These are phyloP conservation scores for Anthoscopus minutus DNA, from an alignment of 2,113 vertebrate genomes.

Conservation along the genomic window DNA sequence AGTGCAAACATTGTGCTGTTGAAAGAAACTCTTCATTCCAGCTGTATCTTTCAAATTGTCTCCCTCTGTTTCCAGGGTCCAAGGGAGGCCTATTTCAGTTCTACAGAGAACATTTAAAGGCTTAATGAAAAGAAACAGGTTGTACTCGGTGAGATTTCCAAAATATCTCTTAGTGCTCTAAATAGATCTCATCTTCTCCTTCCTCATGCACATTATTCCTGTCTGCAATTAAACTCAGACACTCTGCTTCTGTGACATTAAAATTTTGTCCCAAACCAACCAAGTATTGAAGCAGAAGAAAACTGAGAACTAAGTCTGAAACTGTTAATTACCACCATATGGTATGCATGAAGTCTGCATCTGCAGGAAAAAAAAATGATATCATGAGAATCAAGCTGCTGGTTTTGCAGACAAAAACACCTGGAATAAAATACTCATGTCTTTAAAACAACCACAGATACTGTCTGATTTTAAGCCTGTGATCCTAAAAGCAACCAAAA, in stretches of 20 bases:
- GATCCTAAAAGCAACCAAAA: not conserved
- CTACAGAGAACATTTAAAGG: not conserved
- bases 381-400: not conserved
- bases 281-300: conserved; percentile 2
- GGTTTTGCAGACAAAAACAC: conserved; percentile 21
- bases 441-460: not conserved
- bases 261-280: conserved; percentile 3
- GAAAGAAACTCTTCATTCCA: conserved; percentile 7
- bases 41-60: conserved; percentile 6
- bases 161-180: not conserved
- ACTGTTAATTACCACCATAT: conserved; percentile 55
- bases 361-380: not conserved
- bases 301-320: conserved; percentile 38
- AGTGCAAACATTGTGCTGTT: conserved; percentile 13
- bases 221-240: conserved; percentile 19
- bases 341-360: not conserved
- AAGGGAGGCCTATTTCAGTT: not conserved
- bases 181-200: not conserved
- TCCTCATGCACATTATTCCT: not conserved
- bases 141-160: not conserved
- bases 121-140: conserved; percentile 1
- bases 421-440: conserved; percentile 16
- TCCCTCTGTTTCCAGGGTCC: not conserved
- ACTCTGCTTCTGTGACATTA: conserved; percentile 3
- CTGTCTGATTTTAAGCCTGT: not conserved